These are phyloP conservation scores for Plagodis pulveraria DNA, from an alignment of 2,888 invertebrate species.

Conservation along the genomic window DNA sequence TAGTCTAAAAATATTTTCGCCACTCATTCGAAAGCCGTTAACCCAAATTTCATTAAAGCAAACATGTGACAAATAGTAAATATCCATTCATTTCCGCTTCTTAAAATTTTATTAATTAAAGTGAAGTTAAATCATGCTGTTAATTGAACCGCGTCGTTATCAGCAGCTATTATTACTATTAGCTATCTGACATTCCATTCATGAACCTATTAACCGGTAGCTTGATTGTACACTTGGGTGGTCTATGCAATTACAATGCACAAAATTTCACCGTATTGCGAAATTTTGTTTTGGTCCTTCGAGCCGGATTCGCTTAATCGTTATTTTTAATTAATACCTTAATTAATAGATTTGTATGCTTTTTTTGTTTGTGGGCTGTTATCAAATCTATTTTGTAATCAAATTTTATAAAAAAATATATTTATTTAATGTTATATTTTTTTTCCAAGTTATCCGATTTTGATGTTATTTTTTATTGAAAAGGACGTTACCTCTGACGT, in stretches of 20 bases:
- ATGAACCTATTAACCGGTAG: conserved; percentile 17
- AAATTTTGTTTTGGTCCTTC: background rate
- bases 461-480: no score
- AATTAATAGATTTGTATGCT: no score
- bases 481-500: no score
- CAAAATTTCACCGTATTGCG: background rate
- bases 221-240: conserved; percentile 26
- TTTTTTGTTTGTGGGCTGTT: no score
- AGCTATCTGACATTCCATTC: conserved; percentile 38
- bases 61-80: background rate
- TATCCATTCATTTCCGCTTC: background rate
- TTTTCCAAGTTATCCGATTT: no score
- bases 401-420: no score
- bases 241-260: conserved; percentile 9
- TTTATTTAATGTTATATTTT: no score
- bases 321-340: no score
- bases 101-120: background rate
- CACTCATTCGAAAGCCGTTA: conserved; percentile 9
- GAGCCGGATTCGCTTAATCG: background rate
- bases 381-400: no score
- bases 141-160: conserved; percentile 37
- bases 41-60: conserved; percentile 1
- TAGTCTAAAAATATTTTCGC: background rate
- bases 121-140: background rate
- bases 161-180: conserved; percentile 17